Conservation (phyloP, 2,888 invertebrate genomes). For the Terebella lapidaria region DNA sequence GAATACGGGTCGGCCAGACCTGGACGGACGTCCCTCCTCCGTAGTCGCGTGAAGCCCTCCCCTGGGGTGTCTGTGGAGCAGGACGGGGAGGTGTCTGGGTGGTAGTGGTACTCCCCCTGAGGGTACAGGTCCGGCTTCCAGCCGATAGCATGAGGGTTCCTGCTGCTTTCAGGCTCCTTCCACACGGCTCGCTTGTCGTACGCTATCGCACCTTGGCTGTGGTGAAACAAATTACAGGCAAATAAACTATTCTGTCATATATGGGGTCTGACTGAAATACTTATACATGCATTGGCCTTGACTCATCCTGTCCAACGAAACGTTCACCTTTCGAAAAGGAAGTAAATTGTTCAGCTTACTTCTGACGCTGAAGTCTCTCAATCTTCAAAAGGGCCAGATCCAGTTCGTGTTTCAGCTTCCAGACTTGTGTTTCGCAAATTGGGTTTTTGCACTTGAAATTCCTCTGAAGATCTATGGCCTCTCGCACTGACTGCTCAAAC, state of each 20-base stretch:
- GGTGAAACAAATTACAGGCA: background rate
- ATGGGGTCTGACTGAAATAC: too few species aligned
- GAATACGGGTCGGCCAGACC: background rate
- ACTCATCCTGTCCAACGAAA: too few species aligned
- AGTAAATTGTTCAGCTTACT: too few species aligned
- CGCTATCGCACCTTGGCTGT: background rate
- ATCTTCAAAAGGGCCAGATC: slow-evolving; percentile 80
- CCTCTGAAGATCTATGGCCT: slow-evolving; percentile 71
- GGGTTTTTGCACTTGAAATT: slow-evolving; percentile 73
- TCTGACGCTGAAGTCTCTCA: slow-evolving; percentile 74
- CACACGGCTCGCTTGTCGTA: background rate
- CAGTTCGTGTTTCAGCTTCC: slow-evolving; percentile 86
- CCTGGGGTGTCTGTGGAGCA: background rate
- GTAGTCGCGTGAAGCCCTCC: background rate
- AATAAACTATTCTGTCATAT: background rate
- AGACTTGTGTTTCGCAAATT: slow-evolving; percentile 58
- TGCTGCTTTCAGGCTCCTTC: background rate
- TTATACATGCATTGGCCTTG: too few species aligned
- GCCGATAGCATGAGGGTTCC: background rate
- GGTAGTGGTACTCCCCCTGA: background rate
- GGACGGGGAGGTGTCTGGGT: background rate
- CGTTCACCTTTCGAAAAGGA: too few species aligned
- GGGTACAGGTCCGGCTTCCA: background rate
- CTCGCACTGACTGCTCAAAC: slow-evolving; percentile 74
- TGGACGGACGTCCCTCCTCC: too few species aligned